These are phyloP conservation scores for Isoperla grammatica DNA, from an alignment of 2,888 invertebrate genomes.

Conservation along the genomic window DNA sequence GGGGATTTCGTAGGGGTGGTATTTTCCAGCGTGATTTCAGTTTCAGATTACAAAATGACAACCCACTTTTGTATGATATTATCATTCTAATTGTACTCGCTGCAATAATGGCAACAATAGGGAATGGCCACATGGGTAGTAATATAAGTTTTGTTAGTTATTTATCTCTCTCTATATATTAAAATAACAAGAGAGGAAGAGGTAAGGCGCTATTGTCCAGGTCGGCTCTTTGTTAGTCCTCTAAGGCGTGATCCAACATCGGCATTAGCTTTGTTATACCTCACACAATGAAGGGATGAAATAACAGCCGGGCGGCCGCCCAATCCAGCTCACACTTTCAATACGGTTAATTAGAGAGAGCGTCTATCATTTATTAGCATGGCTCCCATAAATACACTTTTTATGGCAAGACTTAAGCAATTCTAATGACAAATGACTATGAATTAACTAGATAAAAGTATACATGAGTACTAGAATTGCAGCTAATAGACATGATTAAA, in stretches of 20 bases:
- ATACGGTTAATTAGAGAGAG: neutral
- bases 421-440: neutral
- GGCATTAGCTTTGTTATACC: neutral
- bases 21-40: no score
- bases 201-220: slow-evolving; percentile 7
- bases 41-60: no score
- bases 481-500: no score
- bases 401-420: neutral
- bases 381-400: neutral
- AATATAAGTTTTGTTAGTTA: slow-evolving; percentile 11
- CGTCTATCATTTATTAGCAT: no score
- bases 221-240: neutral
- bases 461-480: no score
- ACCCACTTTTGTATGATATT: no score
- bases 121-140: neutral
- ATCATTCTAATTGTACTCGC: neutral
- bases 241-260: slow-evolving; percentile 1
- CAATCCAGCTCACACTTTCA: neutral
- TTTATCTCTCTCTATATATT: slow-evolving; percentile 5
- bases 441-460: neutral
- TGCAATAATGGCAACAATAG: slow-evolving; percentile 3
- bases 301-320: neutral
- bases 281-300: slow-evolving; percentile 15
- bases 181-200: slow-evolving; percentile 15
- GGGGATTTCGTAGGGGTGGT: no score